phyloP scores from a whole-genome alignment of 1,140 invertebrate species.

The Oryctes rhinoceros region DNA sequence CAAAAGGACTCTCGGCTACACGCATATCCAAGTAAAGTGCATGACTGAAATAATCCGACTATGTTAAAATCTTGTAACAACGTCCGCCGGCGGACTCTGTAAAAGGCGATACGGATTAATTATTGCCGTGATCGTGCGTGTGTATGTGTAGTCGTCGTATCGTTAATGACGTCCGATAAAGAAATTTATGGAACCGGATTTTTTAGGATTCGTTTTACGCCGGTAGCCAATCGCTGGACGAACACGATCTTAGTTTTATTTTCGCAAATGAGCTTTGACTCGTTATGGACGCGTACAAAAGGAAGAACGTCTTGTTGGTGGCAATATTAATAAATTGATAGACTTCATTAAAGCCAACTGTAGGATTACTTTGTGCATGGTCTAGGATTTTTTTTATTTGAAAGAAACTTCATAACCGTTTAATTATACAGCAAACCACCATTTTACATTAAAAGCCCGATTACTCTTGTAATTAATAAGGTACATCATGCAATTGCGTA shows the following conservation, averaged over 20 bases:
- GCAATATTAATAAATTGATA: too few species aligned
- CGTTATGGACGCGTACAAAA: background rate
- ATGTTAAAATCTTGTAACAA: conserved; percentile 16
- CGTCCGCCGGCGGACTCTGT: background rate
- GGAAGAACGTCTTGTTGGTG: too few species aligned
- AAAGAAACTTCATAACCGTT: too few species aligned
- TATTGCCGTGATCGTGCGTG: conserved; percentile 1
- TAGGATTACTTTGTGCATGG: too few species aligned
- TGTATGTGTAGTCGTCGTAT: background rate
- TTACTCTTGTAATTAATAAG: too few species aligned
- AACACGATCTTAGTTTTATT: background rate
- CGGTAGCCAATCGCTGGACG: background rate
- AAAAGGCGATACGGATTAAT: conserved; percentile 22
- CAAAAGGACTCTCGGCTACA: background rate
- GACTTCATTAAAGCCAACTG: too few species aligned
- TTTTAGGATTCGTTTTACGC: background rate
- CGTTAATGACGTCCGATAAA: conserved; percentile 18
- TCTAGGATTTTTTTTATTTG: too few species aligned
- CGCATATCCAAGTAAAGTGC: background rate
- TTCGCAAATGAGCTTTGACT: conserved; percentile 1
- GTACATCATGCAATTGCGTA: too few species aligned
- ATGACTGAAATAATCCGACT: conserved; percentile 17
- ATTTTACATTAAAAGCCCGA: too few species aligned
- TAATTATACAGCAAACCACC: too few species aligned
- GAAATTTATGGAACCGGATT: conserved; percentile 18